Conservation (phyloP, 1,140 invertebrate genomes). For the Colletes gigas region DNA sequence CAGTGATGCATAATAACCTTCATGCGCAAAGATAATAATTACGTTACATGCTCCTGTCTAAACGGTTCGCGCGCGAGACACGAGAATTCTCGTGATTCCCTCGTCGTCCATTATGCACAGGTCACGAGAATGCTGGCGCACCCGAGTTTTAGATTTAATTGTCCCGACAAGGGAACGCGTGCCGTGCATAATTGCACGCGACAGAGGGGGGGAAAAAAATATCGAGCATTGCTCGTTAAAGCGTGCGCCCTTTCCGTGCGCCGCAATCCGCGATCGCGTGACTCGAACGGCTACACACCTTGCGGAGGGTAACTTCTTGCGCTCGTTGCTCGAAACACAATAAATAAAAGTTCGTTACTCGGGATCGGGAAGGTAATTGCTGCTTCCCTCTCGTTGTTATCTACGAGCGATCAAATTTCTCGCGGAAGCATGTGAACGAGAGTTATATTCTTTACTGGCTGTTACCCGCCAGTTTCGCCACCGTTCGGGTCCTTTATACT, state of each 20-base stretch:
- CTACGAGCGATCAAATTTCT: too few relatives aligned
- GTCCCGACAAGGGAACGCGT: not conserved
- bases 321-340: too few relatives aligned
- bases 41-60: slow-evolving; percentile 20
- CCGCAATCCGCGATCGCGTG: too few relatives aligned
- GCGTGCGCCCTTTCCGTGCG: not conserved
- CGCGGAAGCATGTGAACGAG: too few relatives aligned
- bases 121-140: not conserved
- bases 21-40: slow-evolving; percentile 34
- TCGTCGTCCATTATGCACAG: not conserved
- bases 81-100: slow-evolving; percentile 20
- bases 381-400: too few relatives aligned
- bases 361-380: too few relatives aligned
- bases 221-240: not conserved
- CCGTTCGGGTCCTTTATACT: too few relatives aligned
- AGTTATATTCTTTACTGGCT: too few relatives aligned
- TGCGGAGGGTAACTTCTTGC: too few relatives aligned
- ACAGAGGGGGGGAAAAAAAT: not conserved
- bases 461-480: too few relatives aligned
- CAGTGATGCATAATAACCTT: slow-evolving; percentile 7
- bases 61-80: slow-evolving; percentile 21
- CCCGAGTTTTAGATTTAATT: slow-evolving; percentile 28
- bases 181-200: slow-evolving; percentile 14
- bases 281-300: too few relatives aligned
- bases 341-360: too few relatives aligned